Conservation (phyloP, 2,113 vertebrate genomes). For the Coryphaenoides rupestris region DNA sequence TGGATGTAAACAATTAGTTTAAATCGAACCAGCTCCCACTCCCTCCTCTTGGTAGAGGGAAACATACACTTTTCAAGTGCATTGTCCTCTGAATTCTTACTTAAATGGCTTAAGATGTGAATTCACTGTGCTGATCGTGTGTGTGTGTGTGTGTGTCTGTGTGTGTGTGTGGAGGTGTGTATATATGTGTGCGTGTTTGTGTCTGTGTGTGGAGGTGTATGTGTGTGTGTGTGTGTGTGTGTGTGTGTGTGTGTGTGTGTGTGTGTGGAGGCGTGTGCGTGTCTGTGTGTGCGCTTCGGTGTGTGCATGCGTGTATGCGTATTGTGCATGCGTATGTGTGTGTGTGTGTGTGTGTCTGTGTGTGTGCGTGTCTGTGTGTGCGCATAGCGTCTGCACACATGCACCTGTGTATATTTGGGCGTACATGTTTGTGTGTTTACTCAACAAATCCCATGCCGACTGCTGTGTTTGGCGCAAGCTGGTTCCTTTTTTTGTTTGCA, state of each 20-base stretch:
- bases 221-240: too few species aligned
- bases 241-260: too few species aligned
- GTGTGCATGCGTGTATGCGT: not conserved
- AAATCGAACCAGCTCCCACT: not conserved
- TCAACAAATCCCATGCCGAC: not conserved
- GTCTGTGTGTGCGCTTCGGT: constrained; percentile 6
- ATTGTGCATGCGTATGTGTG: too few species aligned
- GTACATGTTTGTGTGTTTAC: not conserved
- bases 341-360: too few species aligned
- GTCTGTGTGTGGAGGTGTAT: not conserved
- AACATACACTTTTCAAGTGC: not conserved
- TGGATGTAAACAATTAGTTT: not conserved
- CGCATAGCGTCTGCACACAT: not conserved
- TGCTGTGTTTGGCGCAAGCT: constrained; percentile 23
- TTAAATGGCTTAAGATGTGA: too few species aligned
- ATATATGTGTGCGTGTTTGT: not conserved
- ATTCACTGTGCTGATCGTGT: too few species aligned
- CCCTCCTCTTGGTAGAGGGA: not conserved
- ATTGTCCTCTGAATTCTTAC: too few species aligned
- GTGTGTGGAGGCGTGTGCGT: not conserved
- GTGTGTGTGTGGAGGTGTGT: not conserved
- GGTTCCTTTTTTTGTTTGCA: constrained; percentile 19
- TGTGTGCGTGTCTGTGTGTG: too few species aligned
- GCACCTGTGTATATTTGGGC: not conserved
- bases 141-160: too few species aligned